Percentiles rank a stretch among this genome's conserved stretches.
Conservation (phyloP, 2,113 vertebrate species). For the Paratilapia polleni region DNA sequence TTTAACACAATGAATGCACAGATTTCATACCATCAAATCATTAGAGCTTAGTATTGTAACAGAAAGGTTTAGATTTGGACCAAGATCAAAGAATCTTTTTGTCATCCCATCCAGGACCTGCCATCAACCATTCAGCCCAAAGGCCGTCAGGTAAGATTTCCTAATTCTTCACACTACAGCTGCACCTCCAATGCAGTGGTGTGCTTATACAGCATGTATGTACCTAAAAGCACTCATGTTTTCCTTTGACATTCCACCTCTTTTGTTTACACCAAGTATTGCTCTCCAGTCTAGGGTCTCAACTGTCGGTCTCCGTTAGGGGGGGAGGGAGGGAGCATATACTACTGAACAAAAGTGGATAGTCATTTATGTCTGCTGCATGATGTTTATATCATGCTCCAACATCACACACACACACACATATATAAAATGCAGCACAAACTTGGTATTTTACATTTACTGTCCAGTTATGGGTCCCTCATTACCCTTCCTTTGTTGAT, state of each 20-base stretch:
- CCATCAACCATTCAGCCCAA: constrained; percentile 97
- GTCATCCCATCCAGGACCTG: constrained; percentile 90
- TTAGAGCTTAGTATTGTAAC: too few relatives aligned
- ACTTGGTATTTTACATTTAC: background rate
- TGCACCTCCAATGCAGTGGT: background rate
- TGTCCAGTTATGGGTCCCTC: constrained; percentile 15
- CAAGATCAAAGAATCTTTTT: background rate
- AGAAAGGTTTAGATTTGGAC: background rate
- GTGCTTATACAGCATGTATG: constrained; percentile 11
- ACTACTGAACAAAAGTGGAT: background rate
- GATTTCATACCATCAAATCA: background rate
- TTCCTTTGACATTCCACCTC: constrained; percentile 1
- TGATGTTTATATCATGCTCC: background rate
- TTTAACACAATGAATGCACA: too few relatives aligned
- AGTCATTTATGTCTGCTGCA: constrained; percentile 24
- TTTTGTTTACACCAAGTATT: background rate
- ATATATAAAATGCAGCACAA: background rate
- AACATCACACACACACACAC: constrained; percentile 11
- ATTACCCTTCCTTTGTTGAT: constrained; percentile 34
- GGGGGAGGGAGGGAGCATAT: background rate
- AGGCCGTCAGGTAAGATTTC: constrained; percentile 92
- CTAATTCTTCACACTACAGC: background rate
- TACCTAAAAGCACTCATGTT: background rate
- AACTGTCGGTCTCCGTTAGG: background rate
- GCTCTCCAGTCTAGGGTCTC: background rate